Evolutionary conservation across 2,797 vertebrate genomes (phyloP), one percentile per base, ranked within the genome.

Genomic region (Cossypha caffra): DNA sequence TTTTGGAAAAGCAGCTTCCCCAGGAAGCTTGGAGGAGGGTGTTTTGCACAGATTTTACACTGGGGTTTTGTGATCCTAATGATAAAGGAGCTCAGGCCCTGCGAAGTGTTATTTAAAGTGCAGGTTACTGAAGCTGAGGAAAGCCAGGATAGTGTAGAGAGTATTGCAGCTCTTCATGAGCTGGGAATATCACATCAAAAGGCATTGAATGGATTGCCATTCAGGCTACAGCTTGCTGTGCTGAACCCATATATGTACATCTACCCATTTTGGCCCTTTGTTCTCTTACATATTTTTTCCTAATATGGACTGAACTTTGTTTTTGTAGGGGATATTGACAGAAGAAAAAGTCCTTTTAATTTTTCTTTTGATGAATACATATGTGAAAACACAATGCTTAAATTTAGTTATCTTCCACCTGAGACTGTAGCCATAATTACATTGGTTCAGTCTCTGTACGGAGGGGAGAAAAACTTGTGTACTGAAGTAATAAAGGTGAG

Each of bases 361-460:
- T 33, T 72, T 52, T 61, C 5, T 29, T 59, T 28, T 17, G 1
- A 24, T 29, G 5, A 16, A 28, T 55, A 42, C 11, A 4, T 52
- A n/a, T 35, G 18, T 62, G 50, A 64, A 40, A 88, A 58, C 61
- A 51, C 4, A 5, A 20, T 63, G 13, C 11, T 83, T 89, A 11
- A 38, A 35, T 94, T 79, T 93, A 55, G 40, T 73, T 84, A 79
- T 40, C 23, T 61, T 88, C 23, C 16, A 15, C 17, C 54, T 47
- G n/a, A 45, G 47, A 54, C 38, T 90, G 28, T 19, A 93, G 16
- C 31, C 5, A 15, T 54, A 43, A 71, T 62, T 58, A 63, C 28
- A 48, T 47, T 69, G 7, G 17, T 78, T 61, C 38, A 45, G 33
- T 29, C 55, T 15, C 15, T 50, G 6, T 26, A 16, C 14, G 19